Percentiles rank a stretch among this genome's conserved stretches.
Conservation (phyloP, 53 echinoderm and acorn worm genomes). For the Holothuria leucospilota region DNA sequence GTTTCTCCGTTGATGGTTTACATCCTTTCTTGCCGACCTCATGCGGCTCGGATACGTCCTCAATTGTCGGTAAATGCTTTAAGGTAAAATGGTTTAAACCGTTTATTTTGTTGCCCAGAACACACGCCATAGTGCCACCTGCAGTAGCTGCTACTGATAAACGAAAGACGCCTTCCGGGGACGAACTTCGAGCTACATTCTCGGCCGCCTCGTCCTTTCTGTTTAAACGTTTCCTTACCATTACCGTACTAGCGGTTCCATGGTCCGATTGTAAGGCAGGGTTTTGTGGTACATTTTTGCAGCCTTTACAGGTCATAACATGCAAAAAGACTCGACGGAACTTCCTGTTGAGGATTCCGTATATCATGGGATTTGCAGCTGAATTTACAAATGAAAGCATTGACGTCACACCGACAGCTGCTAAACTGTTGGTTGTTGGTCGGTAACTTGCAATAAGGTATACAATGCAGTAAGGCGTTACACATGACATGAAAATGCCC, state of each 20-base stretch:
- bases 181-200: not conserved
- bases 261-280: constrained; percentile 23
- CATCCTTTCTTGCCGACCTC: not conserved
- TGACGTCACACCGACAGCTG: constrained; percentile 79
- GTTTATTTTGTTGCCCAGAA: constrained; percentile 62
- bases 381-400: constrained; percentile 87
- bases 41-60: constrained; percentile 50
- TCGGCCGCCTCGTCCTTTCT: not conserved
- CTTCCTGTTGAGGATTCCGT: constrained; percentile 90
- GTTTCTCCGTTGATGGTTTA: not conserved
- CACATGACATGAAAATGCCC: constrained; percentile 85
- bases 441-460: constrained; percentile 71
- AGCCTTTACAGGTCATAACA: constrained; percentile 63
- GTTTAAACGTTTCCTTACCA: constrained; percentile 13
- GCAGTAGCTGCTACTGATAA: constrained; percentile 62
- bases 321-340: constrained; percentile 87
- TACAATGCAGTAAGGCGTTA: constrained; percentile 84
- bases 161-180: constrained; percentile 34
- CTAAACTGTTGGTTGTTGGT: constrained; percentile 36
- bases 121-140: constrained; percentile 59
- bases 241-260: constrained; percentile 32
- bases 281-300: constrained; percentile 3
- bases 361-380: constrained; percentile 90
- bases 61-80: constrained; percentile 69
- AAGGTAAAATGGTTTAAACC: constrained; percentile 51